Conservation (phyloP, 1,140 invertebrate species). For the Holcopasites calliopsidis region DNA sequence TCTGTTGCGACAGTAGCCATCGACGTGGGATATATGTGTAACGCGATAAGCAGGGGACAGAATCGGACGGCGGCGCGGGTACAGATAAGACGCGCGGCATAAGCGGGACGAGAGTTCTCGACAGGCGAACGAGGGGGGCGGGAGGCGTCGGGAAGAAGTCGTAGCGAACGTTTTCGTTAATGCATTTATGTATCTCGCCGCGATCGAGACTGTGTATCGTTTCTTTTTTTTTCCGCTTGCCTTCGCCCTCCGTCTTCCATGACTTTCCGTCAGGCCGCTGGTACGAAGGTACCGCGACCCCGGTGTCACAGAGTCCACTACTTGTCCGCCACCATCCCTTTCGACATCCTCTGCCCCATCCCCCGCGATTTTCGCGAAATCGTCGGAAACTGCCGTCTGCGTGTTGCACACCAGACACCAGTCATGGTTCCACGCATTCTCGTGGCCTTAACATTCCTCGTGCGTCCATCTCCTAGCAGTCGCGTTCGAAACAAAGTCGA, state of each 20-base stretch:
- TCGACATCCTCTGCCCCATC: no score
- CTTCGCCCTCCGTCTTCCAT: not conserved
- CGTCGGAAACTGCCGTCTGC: no score
- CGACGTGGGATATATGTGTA: conserved; percentile 60
- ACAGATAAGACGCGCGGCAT: conserved; percentile 46
- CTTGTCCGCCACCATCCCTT: no score
- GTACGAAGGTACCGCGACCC: not conserved
- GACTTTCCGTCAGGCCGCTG: not conserved
- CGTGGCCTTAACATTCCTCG: not conserved
- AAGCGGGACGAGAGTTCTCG: not conserved
- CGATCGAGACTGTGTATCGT: conserved; percentile 49
- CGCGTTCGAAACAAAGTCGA: not conserved
- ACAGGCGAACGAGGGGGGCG: not conserved
- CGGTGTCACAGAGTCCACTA: no score
- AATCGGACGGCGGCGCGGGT: conserved; percentile 33
- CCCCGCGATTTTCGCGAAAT: no score
- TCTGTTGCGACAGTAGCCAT: conserved; percentile 47
- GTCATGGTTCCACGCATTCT: no score
- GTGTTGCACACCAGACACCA: no score
- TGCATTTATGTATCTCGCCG: conserved; percentile 73
- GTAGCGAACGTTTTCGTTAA: conserved; percentile 51
- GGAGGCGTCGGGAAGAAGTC: conserved; percentile 21
- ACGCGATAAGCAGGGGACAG: conserved; percentile 51
- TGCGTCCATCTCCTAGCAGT: not conserved
- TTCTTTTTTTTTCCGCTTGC: not conserved